phyloP scores from a whole-genome alignment of 2,113 vertebrate genomes.

The Pyrgilauda ruficollis region DNA sequence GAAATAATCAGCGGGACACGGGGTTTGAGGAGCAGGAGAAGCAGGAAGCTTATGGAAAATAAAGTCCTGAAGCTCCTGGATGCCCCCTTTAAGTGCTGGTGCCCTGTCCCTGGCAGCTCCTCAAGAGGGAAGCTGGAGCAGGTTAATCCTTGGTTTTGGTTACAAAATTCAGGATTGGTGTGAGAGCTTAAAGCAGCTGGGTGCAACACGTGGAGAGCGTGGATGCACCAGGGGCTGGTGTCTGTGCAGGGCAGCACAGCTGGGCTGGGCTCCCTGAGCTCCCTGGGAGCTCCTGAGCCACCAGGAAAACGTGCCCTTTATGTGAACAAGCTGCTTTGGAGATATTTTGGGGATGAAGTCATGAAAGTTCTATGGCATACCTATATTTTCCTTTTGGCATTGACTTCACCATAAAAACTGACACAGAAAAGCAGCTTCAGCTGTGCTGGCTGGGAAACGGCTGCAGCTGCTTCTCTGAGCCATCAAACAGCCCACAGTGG shows the following conservation, averaged over 20 bases:
- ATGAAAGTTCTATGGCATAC: neutral
- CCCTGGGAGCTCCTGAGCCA: neutral
- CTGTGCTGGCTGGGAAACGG: neutral
- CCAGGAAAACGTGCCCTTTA: neutral
- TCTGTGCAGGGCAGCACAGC: neutral
- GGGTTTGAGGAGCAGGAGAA: neutral
- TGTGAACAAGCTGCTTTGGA: neutral
- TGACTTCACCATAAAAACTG: neutral
- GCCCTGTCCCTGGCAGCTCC: neutral
- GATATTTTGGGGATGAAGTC: neutral
- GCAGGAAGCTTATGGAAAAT: neutral
- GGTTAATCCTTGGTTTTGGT: neutral
- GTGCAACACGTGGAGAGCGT: fast-evolving
- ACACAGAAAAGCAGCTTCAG: neutral
- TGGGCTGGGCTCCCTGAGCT: neutral
- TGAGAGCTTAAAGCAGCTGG: neutral
- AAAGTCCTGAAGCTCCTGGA: neutral
- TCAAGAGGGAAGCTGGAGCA: neutral
- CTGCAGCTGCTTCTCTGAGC: neutral
- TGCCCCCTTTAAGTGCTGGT: neutral
- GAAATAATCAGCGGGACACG: neutral
- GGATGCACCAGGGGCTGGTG: fast-evolving
- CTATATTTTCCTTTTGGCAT: neutral
- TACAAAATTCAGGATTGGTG: fast-evolving
- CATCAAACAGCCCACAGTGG: neutral